Conservation (phyloP, 2,113 vertebrate species). For the Tyto alba region DNA sequence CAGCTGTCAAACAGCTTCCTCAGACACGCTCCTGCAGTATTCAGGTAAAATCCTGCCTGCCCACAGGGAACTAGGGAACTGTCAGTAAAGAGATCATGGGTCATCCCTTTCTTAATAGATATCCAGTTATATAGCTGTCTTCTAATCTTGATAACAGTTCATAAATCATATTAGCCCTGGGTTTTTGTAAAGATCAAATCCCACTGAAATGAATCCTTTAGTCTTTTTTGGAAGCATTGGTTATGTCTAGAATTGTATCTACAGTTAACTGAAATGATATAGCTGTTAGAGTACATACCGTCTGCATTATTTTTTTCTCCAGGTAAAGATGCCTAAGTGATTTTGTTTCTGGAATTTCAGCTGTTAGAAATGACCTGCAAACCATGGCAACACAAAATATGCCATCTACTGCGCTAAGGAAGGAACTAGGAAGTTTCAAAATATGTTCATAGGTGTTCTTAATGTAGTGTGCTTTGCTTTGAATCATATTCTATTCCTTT, state of each 20-base stretch:
- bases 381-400: not conserved
- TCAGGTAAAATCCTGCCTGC: not conserved
- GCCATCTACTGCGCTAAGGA: not conserved
- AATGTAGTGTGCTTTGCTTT: not conserved
- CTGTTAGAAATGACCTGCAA: not conserved
- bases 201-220: not conserved
- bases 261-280: not conserved
- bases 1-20: not conserved
- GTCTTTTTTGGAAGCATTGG: not conserved
- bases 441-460: accelerated
- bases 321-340: not conserved
- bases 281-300: not conserved
- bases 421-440: not conserved
- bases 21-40: not conserved
- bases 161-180: not conserved
- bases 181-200: not conserved
- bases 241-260: not conserved
- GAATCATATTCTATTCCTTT: not conserved
- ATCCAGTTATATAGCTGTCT: not conserved
- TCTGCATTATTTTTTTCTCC: not conserved
- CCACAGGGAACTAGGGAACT: not conserved
- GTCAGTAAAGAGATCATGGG: not conserved
- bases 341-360: not conserved
- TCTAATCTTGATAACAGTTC: not conserved
- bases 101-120: not conserved